A percentile compares a stretch with the other conserved stretches of the same genome.
These are phyloP conservation scores for Spinibarbus caldwelli DNA, from an alignment of 2,797 vertebrate species.

Conservation along the genomic window DNA sequence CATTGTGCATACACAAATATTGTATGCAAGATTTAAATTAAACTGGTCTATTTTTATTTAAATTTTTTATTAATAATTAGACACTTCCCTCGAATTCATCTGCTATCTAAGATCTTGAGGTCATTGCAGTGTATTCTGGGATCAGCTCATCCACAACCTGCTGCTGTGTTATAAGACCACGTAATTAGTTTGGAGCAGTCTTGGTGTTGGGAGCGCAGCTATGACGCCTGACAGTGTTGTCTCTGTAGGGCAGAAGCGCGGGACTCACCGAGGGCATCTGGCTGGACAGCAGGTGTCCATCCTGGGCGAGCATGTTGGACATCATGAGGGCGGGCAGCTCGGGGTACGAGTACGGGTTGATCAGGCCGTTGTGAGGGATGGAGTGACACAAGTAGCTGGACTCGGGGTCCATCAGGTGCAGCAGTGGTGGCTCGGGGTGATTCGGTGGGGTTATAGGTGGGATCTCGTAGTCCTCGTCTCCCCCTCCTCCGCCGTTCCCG, in stretches of 20 bases:
- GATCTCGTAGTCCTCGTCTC: conserved; percentile 97
- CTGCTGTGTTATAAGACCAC: not conserved
- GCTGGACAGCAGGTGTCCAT: conserved; percentile 92
- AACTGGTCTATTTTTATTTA: not conserved
- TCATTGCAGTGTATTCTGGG: not conserved
- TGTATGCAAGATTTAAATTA: not conserved
- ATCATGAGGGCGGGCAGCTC: conserved; percentile 99
- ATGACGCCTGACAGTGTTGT: not conserved
- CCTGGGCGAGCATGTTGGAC: conserved; percentile 97
- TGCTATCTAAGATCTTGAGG: not conserved
- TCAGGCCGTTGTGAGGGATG: conserved; percentile 92
- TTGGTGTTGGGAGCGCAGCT: not conserved
- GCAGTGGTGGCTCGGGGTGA: conserved; percentile 91
- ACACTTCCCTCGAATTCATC: not conserved
- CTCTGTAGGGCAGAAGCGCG: not conserved
- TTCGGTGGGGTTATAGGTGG: conserved; percentile 98
- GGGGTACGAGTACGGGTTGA: conserved; percentile 95
- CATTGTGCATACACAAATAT: not conserved
- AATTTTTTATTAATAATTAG: not conserved
- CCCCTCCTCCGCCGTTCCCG: conserved; percentile 74
- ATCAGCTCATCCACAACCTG: not conserved
- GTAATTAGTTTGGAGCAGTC: not conserved
- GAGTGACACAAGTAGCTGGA: conserved; percentile 96
- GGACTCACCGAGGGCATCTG: conserved; percentile 96
- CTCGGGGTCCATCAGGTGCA: conserved; percentile 97